Evolutionary conservation across 2,797 vertebrate species (phyloP).

Genomic region (Lepidocolaptes lacrymiger): DNA sequence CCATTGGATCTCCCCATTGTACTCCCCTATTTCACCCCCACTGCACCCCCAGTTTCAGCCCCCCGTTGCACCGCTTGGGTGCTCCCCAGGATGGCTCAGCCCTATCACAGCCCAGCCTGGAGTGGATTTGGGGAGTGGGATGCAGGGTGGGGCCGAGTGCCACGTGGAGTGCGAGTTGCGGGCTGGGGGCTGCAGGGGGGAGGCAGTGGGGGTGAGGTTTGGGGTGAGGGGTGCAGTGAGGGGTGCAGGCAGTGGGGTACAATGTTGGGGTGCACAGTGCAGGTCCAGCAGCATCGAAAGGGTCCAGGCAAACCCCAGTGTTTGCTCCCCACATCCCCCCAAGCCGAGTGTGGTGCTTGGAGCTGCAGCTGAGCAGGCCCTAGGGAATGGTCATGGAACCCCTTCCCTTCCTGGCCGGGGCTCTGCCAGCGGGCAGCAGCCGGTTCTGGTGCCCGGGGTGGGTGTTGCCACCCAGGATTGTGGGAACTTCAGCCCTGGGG

Average conservation of each 20-base stretch:
- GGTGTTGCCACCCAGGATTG: neutral
- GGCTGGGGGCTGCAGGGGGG: neutral
- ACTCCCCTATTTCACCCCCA: neutral
- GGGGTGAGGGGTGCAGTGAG: neutral
- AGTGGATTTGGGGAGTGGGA: neutral
- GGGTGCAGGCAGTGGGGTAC: too few relatives aligned
- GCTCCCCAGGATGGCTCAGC: neutral
- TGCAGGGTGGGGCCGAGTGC: neutral
- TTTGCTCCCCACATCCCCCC: neutral
- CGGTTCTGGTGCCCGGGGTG: neutral
- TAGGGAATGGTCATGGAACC: neutral
- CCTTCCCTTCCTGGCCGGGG: neutral
- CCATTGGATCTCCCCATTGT: neutral
- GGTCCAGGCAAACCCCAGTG: neutral
- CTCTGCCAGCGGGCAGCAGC: neutral
- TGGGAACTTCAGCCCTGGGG: neutral
- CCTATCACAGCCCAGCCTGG: neutral
- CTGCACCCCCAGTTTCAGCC: neutral
- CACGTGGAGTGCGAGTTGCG: too few relatives aligned
- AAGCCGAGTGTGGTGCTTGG: neutral
- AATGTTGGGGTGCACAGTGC: neutral
- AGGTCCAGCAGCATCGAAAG: neutral
- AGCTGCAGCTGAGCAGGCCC: neutral
- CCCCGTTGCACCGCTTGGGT: neutral
- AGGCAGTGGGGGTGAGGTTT: neutral